These are phyloP conservation scores for Leucopsar rothschildi DNA, from an alignment of 2,113 vertebrate genomes.

Conservation along the genomic window DNA sequence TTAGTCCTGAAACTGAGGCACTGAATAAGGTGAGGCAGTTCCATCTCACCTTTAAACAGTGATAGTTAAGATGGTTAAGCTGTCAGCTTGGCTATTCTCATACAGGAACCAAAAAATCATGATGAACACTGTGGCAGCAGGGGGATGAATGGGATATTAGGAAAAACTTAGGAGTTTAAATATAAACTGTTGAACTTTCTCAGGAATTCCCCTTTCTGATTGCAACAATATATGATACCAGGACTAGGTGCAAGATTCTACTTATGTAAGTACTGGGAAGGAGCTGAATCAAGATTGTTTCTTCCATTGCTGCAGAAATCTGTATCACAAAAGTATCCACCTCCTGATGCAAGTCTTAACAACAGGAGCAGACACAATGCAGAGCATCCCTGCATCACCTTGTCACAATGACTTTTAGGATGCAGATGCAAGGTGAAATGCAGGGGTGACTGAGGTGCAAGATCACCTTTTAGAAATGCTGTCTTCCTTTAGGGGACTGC, in stretches of 20 bases:
- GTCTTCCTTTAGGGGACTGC: neutral
- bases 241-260: neutral
- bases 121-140: neutral
- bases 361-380: neutral
- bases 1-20: neutral
- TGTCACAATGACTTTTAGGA: neutral
- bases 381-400: neutral
- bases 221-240: neutral
- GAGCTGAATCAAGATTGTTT: neutral
- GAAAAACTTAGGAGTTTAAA: neutral
- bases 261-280: neutral
- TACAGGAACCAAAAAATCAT: neutral
- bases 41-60: neutral
- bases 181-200: neutral
- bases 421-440: neutral
- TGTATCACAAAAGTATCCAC: neutral
- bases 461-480: neutral
- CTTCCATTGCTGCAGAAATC: neutral
- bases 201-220: neutral
- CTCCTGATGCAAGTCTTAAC: neutral
- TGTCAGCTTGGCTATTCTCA: neutral
- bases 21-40: neutral
- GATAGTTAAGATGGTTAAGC: neutral
- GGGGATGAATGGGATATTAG: neutral
- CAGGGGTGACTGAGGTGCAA: neutral